Percentiles rank a stretch among this genome's conserved stretches.
These are phyloP conservation scores for Otocyon megalotis DNA, from an alignment of 2,113 vertebrate genomes.

Conservation along the genomic window DNA sequence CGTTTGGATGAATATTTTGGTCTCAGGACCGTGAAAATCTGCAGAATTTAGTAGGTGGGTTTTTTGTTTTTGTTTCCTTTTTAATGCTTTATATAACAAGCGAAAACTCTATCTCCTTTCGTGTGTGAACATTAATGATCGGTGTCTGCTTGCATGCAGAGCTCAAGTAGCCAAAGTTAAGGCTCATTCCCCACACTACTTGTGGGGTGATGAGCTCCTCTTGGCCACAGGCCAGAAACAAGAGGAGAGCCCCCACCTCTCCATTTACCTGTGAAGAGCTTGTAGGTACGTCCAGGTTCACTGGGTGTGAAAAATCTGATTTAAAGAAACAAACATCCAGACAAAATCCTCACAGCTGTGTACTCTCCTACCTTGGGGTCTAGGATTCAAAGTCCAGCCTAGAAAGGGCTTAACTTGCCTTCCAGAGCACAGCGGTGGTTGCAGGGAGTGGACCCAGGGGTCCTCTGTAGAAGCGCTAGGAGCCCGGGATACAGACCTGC, in stretches of 20 bases:
- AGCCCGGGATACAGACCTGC: neutral
- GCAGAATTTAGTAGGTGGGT: no score
- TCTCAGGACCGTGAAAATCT: neutral
- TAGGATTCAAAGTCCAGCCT: constrained; percentile 28
- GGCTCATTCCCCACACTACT: neutral
- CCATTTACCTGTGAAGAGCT: neutral
- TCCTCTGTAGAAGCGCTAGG: neutral
- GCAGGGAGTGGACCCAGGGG: no score
- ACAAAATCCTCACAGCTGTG: neutral
- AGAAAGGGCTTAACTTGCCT: neutral
- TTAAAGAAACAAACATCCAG: neutral
- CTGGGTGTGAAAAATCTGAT: neutral
- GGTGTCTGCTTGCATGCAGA: fast-evolving
- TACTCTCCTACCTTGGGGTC: neutral
- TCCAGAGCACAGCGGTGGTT: neutral
- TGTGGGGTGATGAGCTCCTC: neutral
- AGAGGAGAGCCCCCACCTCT: neutral
- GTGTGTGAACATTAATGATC: neutral
- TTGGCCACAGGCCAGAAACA: neutral
- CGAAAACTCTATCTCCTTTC: neutral
- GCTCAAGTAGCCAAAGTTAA: neutral
- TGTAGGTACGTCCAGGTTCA: neutral
- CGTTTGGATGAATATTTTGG: neutral
- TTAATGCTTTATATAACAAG: neutral
- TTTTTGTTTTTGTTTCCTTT: neutral